These are phyloP conservation scores for Pygocentrus nattereri DNA, from an alignment of 2,797 vertebrate species.

Conservation along the genomic window DNA sequence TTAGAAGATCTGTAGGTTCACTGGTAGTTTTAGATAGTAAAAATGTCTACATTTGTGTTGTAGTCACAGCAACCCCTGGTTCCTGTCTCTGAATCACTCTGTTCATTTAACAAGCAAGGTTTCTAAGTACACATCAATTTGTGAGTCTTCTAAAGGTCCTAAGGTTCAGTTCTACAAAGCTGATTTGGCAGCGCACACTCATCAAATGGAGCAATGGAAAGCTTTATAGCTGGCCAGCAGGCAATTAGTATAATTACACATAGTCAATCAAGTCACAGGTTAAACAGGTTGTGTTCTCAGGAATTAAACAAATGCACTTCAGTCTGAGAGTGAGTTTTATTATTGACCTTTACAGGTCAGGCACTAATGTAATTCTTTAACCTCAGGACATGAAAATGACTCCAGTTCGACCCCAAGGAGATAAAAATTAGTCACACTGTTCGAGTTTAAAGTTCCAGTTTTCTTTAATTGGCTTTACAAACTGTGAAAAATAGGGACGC, in stretches of 20 bases:
- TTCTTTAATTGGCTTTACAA: constrained; percentile 73
- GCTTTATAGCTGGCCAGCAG: not conserved
- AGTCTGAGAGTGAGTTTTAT: constrained; percentile 5
- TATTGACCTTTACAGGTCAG: not conserved
- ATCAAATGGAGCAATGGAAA: not conserved
- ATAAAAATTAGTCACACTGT: not conserved
- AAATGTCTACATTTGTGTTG: too few relatives aligned
- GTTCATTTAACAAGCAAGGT: not conserved
- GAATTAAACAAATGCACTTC: constrained; percentile 75
- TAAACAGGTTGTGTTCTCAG: constrained; percentile 33
- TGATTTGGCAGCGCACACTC: not conserved
- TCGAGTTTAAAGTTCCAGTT: constrained; percentile 65
- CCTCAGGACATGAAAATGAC: not conserved
- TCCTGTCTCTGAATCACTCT: too few relatives aligned
- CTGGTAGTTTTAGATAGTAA: too few relatives aligned
- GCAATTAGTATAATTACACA: constrained; percentile 26
- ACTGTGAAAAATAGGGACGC: constrained; percentile 57
- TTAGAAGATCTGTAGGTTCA: too few relatives aligned
- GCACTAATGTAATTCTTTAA: not conserved
- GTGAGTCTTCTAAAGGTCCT: not conserved
- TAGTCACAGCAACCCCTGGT: too few relatives aligned
- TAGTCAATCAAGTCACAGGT: not conserved
- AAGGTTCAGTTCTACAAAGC: not conserved
- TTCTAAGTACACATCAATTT: not conserved
- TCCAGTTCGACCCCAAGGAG: not conserved